Evolutionary conservation across 2,888 invertebrate species (phyloP).

Genomic region (Leptinotarsa haldemani): DNA sequence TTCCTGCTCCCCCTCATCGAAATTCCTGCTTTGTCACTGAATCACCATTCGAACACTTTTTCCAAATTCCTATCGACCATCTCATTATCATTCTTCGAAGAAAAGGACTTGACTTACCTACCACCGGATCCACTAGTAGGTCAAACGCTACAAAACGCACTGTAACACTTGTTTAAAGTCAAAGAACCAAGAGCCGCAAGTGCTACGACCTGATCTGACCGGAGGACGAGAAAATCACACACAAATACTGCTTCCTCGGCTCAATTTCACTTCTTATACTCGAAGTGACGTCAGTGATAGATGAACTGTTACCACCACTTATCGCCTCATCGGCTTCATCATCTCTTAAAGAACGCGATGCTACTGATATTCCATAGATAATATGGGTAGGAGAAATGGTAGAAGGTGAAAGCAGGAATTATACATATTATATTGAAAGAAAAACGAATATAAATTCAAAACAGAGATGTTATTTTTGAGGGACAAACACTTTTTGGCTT

Average conservation of each 20-base stretch:
- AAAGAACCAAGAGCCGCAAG: slow-evolving; percentile 43
- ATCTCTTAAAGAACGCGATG: slow-evolving; percentile 14
- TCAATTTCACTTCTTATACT: slow-evolving; percentile 61
- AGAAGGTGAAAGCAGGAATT: slow-evolving; percentile 10
- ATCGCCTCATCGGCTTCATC: slow-evolving; percentile 19
- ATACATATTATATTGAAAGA: not conserved
- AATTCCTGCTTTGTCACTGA: slow-evolving; percentile 3
- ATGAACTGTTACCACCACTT: slow-evolving; percentile 42
- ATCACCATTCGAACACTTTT: slow-evolving; percentile 4
- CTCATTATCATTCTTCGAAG: slow-evolving; percentile 18
- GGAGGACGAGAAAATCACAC: slow-evolving; percentile 56
- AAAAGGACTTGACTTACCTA: slow-evolving; percentile 45
- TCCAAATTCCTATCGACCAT: slow-evolving; percentile 19
- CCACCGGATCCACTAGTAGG: slow-evolving; percentile 45
- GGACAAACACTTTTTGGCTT: too few relatives aligned
- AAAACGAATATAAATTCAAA: not conserved
- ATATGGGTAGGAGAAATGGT: not conserved
- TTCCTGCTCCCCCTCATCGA: not conserved
- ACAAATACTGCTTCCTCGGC: slow-evolving; percentile 59
- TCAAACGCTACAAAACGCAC: slow-evolving; percentile 42
- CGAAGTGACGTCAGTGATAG: slow-evolving; percentile 57
- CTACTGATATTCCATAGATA: not conserved
- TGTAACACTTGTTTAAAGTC: slow-evolving; percentile 43
- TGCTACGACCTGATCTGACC: slow-evolving; percentile 64
- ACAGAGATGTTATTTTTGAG: too few relatives aligned